Conservation (phyloP, 2,888 invertebrate species). For the Pristionchus japonicus region DNA sequence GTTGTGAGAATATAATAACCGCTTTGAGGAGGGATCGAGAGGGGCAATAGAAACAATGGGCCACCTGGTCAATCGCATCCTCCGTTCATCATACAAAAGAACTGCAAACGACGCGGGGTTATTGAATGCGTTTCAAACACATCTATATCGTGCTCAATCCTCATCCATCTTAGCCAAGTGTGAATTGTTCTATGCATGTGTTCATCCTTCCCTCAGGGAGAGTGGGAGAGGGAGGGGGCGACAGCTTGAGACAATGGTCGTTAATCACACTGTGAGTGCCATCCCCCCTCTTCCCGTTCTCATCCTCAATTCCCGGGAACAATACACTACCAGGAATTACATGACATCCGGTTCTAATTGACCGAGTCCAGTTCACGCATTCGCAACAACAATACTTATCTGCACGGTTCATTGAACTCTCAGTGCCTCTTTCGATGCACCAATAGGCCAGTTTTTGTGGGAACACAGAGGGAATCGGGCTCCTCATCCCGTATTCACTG, state of each 20-base stretch:
- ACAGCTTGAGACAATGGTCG: conserved; percentile 34
- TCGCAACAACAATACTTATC: neutral
- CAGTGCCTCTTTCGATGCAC: neutral
- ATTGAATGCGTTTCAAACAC: neutral
- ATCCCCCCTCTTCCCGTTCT: neutral
- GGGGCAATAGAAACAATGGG: conserved; percentile 37
- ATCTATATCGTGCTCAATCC: neutral
- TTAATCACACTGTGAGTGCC: conserved; percentile 13
- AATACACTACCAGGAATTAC: neutral
- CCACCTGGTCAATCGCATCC: conserved; percentile 4
- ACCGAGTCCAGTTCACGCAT: neutral
- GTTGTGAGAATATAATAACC: conserved; percentile 22
- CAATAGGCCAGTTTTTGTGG: neutral
- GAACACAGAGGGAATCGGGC: neutral
- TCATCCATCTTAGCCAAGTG: neutral
- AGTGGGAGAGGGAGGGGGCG: neutral
- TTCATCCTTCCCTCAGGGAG: neutral
- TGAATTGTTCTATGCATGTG: conserved; percentile 14
- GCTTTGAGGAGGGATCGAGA: neutral
- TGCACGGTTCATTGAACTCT: neutral
- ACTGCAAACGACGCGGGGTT: neutral
- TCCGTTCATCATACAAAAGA: conserved; percentile 29
- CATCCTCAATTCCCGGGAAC: conserved; percentile 5
- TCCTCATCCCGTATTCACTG: neutral
- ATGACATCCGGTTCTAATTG: conserved; percentile 19